A percentile compares a stretch with the other conserved stretches of the same genome.
Evolutionary conservation across 2,113 vertebrate species (phyloP).

Genomic region (Atlantisia rogersi): DNA sequence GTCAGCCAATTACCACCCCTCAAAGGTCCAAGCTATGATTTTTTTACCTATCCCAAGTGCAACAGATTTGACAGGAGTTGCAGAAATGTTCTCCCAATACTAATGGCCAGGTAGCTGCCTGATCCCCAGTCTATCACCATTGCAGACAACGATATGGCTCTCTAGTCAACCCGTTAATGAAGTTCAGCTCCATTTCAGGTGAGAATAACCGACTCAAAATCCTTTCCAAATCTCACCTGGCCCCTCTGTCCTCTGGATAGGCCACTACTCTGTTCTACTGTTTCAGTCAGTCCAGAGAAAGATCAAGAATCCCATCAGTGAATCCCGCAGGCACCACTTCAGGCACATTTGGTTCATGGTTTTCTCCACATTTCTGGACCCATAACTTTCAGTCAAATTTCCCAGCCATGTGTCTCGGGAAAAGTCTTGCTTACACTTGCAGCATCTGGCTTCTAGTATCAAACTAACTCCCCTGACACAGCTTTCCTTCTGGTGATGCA

Average conservation of each 20-base stretch:
- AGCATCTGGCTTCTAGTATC: not conserved
- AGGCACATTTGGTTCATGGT: not conserved
- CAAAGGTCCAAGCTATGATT: not conserved
- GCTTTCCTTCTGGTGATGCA: not conserved
- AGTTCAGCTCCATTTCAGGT: not conserved
- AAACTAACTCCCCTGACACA: not conserved
- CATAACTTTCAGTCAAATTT: not conserved
- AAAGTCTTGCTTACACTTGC: not conserved
- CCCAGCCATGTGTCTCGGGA: accelerated
- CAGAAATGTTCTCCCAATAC: not conserved
- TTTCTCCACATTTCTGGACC: not conserved
- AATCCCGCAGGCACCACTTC: not conserved
- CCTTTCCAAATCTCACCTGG: not conserved
- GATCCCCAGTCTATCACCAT: accelerated
- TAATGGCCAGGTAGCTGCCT: not conserved
- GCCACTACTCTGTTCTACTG: not conserved
- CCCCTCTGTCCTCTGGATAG: not conserved
- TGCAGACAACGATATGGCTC: not conserved
- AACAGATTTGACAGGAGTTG: not conserved
- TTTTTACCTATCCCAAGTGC: not conserved
- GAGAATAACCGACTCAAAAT: not conserved
- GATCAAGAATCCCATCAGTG: not conserved
- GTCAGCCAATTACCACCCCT: not conserved
- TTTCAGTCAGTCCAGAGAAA: not conserved
- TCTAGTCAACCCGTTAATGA: not conserved